These are phyloP conservation scores for Nemoura dubitans DNA, from an alignment of 2,888 invertebrate genomes.

Conservation along the genomic window DNA sequence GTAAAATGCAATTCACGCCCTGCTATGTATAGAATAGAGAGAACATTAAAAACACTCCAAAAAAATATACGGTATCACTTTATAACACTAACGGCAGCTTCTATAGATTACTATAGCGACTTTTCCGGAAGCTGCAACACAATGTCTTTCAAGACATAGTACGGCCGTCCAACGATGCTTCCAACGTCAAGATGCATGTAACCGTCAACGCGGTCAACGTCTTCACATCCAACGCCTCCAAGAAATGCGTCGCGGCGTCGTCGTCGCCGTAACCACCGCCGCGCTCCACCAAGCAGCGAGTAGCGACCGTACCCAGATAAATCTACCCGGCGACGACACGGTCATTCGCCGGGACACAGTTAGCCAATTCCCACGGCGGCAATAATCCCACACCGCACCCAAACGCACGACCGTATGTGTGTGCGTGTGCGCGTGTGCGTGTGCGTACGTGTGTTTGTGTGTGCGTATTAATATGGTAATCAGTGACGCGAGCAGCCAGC, in stretches of 20 bases:
- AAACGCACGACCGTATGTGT: neutral
- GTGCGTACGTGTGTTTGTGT: neutral
- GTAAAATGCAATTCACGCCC: neutral
- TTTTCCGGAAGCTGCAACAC: neutral
- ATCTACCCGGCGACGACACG: neutral
- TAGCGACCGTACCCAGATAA: neutral
- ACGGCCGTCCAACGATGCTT: neutral
- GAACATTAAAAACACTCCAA: neutral
- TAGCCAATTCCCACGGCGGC: neutral
- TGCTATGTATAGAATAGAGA: neutral
- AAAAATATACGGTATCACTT: neutral
- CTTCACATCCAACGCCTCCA: neutral
- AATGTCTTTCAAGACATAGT: too few relatives aligned
- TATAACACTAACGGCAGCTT: neutral
- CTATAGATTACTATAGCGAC: neutral
- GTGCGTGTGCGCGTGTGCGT: neutral
- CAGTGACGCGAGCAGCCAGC: neutral
- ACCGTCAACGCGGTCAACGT: neutral
- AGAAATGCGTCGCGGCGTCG: neutral
- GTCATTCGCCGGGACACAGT: neutral
- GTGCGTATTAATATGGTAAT: slow-evolving; percentile 7
- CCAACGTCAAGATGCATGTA: neutral
- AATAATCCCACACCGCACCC: slow-evolving; percentile 25
- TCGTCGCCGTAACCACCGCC: neutral
- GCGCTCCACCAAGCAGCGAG: too few relatives aligned